phyloP scores from a whole-genome alignment of 1,140 invertebrate genomes.

The Octopus bimaculoides region DNA sequence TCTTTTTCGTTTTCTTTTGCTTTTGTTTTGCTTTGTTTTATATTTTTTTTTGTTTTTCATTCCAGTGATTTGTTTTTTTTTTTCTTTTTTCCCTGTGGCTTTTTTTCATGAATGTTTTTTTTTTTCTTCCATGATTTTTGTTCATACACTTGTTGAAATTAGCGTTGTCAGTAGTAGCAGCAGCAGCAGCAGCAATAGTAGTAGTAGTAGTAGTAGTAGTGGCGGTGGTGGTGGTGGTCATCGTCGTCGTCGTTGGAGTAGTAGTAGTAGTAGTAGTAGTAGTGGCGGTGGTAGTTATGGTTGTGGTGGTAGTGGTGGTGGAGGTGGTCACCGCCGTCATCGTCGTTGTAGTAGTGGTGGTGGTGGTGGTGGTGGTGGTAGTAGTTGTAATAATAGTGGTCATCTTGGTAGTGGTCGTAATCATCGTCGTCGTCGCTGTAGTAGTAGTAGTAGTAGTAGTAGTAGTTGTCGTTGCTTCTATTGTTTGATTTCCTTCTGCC shows the following conservation, averaged over 20 bases:
- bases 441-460: no score
- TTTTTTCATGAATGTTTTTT: slow-evolving; percentile 78
- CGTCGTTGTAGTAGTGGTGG: no score
- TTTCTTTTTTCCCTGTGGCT: not conserved
- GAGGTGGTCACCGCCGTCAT: no score
- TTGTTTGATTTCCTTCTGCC: no score
- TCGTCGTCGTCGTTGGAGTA: slow-evolving; percentile 8
- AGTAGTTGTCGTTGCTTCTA: no score
- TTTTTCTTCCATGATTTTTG: slow-evolving; percentile 91
- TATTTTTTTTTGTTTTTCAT: no score
- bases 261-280: slow-evolving; percentile 15
- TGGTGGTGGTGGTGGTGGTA: no score
- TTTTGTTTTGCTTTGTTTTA: no score
- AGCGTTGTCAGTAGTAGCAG: slow-evolving; percentile 1
- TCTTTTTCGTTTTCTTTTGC: no score
- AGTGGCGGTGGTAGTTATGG: not conserved
- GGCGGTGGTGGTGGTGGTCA: not conserved
- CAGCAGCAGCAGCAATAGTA: slow-evolving; percentile 15
- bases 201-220: slow-evolving; percentile 18
- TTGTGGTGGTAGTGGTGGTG: not conserved
- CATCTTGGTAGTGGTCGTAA: no score
- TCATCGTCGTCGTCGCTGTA: no score
- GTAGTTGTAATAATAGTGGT: no score
- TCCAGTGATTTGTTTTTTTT: not conserved
- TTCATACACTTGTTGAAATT: slow-evolving; percentile 54